Conservation (phyloP, 2,113 vertebrate genomes). For the Reinhardtius hippoglossoides region DNA sequence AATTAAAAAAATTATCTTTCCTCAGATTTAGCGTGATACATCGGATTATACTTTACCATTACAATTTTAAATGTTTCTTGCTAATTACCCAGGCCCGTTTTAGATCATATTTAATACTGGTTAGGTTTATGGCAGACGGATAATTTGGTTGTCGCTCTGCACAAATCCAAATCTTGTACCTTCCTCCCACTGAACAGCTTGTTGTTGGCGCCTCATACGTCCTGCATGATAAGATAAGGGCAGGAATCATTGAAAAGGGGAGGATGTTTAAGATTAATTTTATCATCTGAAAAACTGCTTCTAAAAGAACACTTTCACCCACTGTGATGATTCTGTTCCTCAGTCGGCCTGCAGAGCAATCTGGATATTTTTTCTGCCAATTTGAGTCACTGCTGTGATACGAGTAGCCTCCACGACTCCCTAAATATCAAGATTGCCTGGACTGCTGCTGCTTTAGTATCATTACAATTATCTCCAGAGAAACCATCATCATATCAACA, state of each 20-base stretch:
- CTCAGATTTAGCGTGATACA: background rate
- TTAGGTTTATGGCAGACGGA: background rate
- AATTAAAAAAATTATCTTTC: background rate
- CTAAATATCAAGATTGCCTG: slow-evolving; percentile 19
- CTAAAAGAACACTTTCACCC: background rate
- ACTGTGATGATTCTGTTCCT: slow-evolving; percentile 23
- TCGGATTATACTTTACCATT: background rate
- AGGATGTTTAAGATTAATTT: slow-evolving; percentile 23
- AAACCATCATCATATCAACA: slow-evolving; percentile 13
- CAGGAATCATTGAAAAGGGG: slow-evolving; percentile 12
- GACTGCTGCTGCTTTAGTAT: slow-evolving; percentile 29
- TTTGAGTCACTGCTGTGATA: slow-evolving; percentile 37
- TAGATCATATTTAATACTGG: background rate
- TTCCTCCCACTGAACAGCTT: background rate
- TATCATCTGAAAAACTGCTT: slow-evolving; percentile 12
- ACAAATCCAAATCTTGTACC: background rate
- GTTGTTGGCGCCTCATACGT: background rate
- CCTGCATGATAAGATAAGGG: background rate
- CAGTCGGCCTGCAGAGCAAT: slow-evolving; percentile 18
- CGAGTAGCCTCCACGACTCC: slow-evolving; percentile 5
- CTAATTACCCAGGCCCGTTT: background rate
- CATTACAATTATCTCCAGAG: slow-evolving; percentile 19
- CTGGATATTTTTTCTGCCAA: background rate
- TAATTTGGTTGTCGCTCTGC: background rate
- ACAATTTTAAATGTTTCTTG: background rate